Percentiles rank a stretch among this genome's conserved stretches.
phyloP scores from a whole-genome alignment of 2,888 invertebrate species.

The Epiblema foenella region DNA sequence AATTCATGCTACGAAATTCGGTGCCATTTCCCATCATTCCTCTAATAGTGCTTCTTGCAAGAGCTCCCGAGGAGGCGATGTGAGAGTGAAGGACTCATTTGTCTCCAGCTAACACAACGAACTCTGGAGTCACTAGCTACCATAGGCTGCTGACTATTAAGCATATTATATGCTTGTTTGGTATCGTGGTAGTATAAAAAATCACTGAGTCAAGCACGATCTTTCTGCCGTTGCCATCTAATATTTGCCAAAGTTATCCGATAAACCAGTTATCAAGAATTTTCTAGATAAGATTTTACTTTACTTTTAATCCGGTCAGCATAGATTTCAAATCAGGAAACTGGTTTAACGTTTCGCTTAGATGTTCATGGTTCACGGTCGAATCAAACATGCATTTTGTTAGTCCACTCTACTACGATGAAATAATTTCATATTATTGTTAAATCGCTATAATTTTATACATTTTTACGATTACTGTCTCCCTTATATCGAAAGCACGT shows the following conservation, averaged over 20 bases:
- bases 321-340: slow-evolving; percentile 37
- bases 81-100: too few relatives aligned
- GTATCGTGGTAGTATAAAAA: too few relatives aligned
- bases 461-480: not conserved
- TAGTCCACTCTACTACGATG: slow-evolving; percentile 9
- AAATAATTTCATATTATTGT: slow-evolving; percentile 6
- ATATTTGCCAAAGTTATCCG: slow-evolving; percentile 13
- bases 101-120: not conserved
- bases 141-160: too few relatives aligned
- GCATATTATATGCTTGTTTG: too few relatives aligned
- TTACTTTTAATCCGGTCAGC: slow-evolving; percentile 25
- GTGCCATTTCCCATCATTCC: slow-evolving; percentile 10
- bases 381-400: slow-evolving; percentile 18
- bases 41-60: not conserved
- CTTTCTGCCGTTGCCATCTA: not conserved
- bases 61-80: too few relatives aligned
- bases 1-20: not conserved
- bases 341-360: slow-evolving; percentile 37
- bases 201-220: not conserved
- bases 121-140: too few relatives aligned
- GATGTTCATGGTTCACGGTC: slow-evolving; percentile 33
- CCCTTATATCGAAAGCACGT: not conserved
- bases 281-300: slow-evolving; percentile 34
- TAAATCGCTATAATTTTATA: slow-evolving; percentile 6
- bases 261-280: slow-evolving; percentile 39